A percentile compares a stretch with the other conserved stretches of the same genome.
Evolutionary conservation across 2,797 vertebrate species (phyloP).

Genomic region (Malurus splendens): DNA sequence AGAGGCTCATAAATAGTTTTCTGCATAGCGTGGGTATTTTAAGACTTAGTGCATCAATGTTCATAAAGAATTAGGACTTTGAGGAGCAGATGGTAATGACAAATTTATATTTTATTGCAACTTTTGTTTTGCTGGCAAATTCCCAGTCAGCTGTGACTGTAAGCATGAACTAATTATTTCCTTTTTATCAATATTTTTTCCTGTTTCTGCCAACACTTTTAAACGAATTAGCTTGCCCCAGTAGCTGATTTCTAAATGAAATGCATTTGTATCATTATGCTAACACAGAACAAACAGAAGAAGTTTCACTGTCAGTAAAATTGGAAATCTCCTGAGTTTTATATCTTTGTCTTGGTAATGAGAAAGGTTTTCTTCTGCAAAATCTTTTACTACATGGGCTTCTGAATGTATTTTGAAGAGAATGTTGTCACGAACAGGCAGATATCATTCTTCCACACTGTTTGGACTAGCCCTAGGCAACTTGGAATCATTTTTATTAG

Average conservation of each 20-base stretch:
- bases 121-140: neutral
- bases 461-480: neutral
- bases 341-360: neutral
- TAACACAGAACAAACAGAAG: neutral
- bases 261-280: neutral
- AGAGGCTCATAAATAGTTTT: neutral
- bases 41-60: neutral
- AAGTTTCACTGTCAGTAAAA: neutral
- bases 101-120: neutral
- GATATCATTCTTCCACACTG: neutral
- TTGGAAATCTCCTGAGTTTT: neutral
- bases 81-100: slow-evolving; percentile 1
- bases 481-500: neutral
- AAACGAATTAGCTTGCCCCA: neutral
- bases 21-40: neutral
- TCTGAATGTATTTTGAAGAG: neutral
- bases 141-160: neutral
- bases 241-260: neutral
- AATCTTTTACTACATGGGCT: neutral
- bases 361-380: neutral
- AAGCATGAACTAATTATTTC: slow-evolving; percentile 6
- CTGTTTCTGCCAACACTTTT: neutral
- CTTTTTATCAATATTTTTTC: neutral
- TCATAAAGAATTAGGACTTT: neutral
- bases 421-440: neutral